Percentiles rank a stretch among this genome's conserved stretches.
Evolutionary conservation across 2,797 vertebrate genomes (phyloP).

Genomic region (Paedocypris micromegethes): DNA sequence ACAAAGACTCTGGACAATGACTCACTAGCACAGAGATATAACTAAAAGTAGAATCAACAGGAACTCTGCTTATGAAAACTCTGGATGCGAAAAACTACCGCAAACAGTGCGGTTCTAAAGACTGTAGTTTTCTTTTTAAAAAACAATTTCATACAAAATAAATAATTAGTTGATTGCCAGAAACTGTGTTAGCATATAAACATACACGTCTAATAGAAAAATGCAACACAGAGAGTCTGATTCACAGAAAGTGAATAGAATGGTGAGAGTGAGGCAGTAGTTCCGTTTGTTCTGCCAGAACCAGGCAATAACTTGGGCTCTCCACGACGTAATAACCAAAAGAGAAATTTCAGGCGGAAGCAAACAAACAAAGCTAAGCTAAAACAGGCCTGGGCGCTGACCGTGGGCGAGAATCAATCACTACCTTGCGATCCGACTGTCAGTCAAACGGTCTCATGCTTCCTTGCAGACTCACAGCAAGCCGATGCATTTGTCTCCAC

Average conservation of each 20-base stretch:
- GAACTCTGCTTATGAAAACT: slow-evolving; percentile 16
- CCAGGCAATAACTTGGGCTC: slow-evolving; percentile 65
- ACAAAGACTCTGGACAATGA: slow-evolving; percentile 54
- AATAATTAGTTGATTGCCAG: too few species aligned
- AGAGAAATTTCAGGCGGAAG: slow-evolving; percentile 58
- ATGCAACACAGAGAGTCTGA: too few species aligned
- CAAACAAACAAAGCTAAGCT: slow-evolving; percentile 58
- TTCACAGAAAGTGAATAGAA: not conserved
- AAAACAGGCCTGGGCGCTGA: slow-evolving; percentile 18
- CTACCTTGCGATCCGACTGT: slow-evolving; percentile 58
- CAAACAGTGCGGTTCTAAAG: too few species aligned
- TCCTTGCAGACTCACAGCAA: not conserved
- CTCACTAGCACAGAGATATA: slow-evolving; percentile 46
- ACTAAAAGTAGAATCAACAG: slow-evolving; percentile 41
- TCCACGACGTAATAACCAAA: slow-evolving; percentile 63
- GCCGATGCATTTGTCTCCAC: too few species aligned
- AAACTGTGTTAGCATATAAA: too few species aligned
- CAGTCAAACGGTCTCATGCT: slow-evolving; percentile 61
- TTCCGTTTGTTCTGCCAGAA: slow-evolving; percentile 51
- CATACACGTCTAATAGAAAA: too few species aligned
- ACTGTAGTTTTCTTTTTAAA: too few species aligned
- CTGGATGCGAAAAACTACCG: too few species aligned
- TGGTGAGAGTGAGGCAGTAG: not conserved
- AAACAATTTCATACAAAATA: too few species aligned
- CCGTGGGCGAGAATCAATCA: slow-evolving; percentile 53